Conservation (phyloP, 2,113 vertebrate genomes). For the Phrynosoma platyrhinos region DNA sequence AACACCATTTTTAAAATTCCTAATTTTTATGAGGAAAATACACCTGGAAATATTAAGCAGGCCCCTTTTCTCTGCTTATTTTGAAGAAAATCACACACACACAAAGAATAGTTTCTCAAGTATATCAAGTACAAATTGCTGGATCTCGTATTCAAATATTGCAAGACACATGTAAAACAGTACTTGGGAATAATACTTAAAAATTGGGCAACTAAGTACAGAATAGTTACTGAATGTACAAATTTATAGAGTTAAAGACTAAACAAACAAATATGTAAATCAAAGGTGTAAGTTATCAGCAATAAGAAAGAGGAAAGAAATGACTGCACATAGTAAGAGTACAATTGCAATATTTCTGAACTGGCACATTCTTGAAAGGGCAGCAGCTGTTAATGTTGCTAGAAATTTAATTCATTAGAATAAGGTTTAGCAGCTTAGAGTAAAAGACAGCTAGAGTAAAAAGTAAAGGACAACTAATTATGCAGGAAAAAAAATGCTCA, state of each 20-base stretch:
- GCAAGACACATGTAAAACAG: background rate
- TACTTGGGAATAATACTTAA: too few relatives aligned
- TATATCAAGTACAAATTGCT: too few relatives aligned
- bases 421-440: conserved; percentile 61
- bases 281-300: conserved; percentile 27
- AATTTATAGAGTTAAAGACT: too few relatives aligned
- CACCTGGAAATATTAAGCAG: too few relatives aligned
- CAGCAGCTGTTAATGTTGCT: conserved; percentile 65
- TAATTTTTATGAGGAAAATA: too few relatives aligned
- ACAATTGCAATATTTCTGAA: conserved; percentile 66
- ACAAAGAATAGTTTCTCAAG: too few relatives aligned
- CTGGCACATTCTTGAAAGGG: conserved; percentile 67
- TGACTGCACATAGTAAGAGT: conserved; percentile 28
- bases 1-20: too few relatives aligned
- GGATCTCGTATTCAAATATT: background rate
- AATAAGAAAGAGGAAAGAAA: conserved; percentile 42
- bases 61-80: too few relatives aligned
- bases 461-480: conserved; percentile 45
- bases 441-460: conserved; percentile 24
- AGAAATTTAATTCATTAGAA: conserved; percentile 59
- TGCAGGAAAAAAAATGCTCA: conserved; percentile 66
- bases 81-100: too few relatives aligned
- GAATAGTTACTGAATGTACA: background rate
- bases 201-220: too few relatives aligned
- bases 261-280: conserved; percentile 2